A percentile compares a stretch with the other conserved stretches of the same genome.
Conservation (phyloP, 2,113 vertebrate species). For the Solenodon paradoxus region DNA sequence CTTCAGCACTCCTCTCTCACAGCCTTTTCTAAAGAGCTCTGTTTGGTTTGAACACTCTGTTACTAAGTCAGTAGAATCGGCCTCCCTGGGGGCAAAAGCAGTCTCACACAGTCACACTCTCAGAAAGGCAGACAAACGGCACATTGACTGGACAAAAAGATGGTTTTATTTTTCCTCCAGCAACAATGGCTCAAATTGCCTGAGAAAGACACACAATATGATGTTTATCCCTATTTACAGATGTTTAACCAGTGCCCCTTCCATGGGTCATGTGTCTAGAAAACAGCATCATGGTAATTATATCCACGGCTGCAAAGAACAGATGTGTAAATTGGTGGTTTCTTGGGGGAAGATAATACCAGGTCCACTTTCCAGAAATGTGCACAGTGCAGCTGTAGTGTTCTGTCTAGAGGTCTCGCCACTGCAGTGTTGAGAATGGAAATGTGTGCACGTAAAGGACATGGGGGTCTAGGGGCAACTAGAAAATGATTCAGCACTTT, state of each 20-base stretch:
- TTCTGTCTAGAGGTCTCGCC: neutral
- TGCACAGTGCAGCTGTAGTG: slow-evolving; percentile 62
- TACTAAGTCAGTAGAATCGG: slow-evolving; percentile 47
- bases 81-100: slow-evolving; percentile 40
- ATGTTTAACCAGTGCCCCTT: slow-evolving; percentile 74
- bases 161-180: neutral
- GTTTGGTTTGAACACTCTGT: slow-evolving; percentile 33
- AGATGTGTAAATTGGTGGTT: slow-evolving; percentile 77
- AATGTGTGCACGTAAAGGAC: neutral
- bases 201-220: slow-evolving; percentile 60
- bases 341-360: slow-evolving; percentile 67
- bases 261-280: slow-evolving; percentile 60
- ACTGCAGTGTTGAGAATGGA: neutral
- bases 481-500: neutral
- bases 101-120: neutral
- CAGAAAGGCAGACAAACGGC: slow-evolving; percentile 15
- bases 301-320: slow-evolving; percentile 65
- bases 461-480: neutral
- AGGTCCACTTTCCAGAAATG: slow-evolving; percentile 71
- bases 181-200: slow-evolving; percentile 69
- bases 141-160: slow-evolving; percentile 39
- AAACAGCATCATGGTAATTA: slow-evolving; percentile 72
- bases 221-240: slow-evolving; percentile 76
- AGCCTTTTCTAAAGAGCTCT: neutral
- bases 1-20: neutral